Evolutionary conservation across 2,113 vertebrate genomes (phyloP).

Genomic region (Gymnarchus niloticus): DNA sequence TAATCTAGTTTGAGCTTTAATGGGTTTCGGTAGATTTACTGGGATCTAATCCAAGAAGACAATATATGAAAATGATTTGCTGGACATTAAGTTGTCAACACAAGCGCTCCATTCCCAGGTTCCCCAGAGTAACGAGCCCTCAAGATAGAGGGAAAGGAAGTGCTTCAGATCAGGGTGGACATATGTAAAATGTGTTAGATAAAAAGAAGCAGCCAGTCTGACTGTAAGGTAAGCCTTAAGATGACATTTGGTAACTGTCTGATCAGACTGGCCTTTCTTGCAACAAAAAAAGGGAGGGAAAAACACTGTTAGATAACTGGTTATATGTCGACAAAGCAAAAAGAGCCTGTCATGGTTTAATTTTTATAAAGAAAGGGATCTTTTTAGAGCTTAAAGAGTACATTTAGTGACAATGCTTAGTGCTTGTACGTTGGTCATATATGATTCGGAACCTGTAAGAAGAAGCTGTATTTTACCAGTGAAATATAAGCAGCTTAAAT

Average conservation of each 20-base stretch:
- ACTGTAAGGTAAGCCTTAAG: not conserved
- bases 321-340: not conserved
- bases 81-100: conserved; percentile 61
- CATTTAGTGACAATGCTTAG: not conserved
- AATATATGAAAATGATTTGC: conserved; percentile 62
- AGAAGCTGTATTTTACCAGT: not conserved
- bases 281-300: not conserved
- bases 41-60: conserved; percentile 58
- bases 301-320: too few relatives aligned
- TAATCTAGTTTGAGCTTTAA: conserved; percentile 57
- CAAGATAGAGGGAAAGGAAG: conserved; percentile 28
- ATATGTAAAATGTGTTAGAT: conserved; percentile 14
- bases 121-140: conserved; percentile 41
- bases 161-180: conserved; percentile 26
- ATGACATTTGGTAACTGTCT: not conserved
- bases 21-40: conserved; percentile 42
- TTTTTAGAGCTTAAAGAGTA: not conserved
- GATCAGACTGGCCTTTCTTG: not conserved
- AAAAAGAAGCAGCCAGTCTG: not conserved
- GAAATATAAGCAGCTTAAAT: not conserved
- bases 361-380: not conserved
- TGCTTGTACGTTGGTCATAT: not conserved
- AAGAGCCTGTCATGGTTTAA: not conserved
- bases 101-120: conserved; percentile 45
- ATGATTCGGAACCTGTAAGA: not conserved